Percentiles rank a stretch among this genome's conserved stretches.
Evolutionary conservation across 2,888 invertebrate genomes (phyloP).

Genomic region (Hydrotaea diabolus): DNA sequence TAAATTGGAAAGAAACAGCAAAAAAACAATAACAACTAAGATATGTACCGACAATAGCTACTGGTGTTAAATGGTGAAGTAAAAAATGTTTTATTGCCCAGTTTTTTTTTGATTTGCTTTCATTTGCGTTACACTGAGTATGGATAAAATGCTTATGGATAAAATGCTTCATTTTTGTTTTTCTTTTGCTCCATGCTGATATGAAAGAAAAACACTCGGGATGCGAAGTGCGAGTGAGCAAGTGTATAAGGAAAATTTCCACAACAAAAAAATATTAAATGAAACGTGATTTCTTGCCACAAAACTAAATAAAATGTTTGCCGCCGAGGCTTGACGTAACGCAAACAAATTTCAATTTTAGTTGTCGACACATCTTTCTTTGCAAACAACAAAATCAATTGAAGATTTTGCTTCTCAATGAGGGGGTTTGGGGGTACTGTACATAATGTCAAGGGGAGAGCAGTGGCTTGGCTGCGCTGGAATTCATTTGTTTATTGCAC

Average conservation of each 20-base stretch:
- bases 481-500: neutral
- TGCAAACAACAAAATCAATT: conserved; percentile 46
- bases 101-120: conserved; percentile 35
- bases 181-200: neutral
- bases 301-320: conserved; percentile 22
- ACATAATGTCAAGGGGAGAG: no score
- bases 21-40: conserved; percentile 1
- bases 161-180: conserved; percentile 30
- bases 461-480: no score
- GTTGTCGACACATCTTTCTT: conserved; percentile 34
- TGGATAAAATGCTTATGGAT: conserved; percentile 55
- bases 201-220: conserved; percentile 29
- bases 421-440: no score
- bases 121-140: conserved; percentile 51
- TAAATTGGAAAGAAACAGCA: conserved; percentile 29
- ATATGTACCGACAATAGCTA: conserved; percentile 8
- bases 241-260: conserved; percentile 5
- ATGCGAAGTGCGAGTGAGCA: neutral
- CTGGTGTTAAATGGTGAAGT: conserved; percentile 63
- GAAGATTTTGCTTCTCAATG: neutral
- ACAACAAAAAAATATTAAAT: conserved; percentile 39
- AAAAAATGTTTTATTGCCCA: conserved; percentile 59
- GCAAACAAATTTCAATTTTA: neutral
- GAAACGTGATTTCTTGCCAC: conserved; percentile 55
- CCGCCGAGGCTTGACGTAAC: neutral